These are phyloP conservation scores for Chaetops frenatus DNA, from an alignment of 2,113 vertebrate species.

Conservation along the genomic window DNA sequence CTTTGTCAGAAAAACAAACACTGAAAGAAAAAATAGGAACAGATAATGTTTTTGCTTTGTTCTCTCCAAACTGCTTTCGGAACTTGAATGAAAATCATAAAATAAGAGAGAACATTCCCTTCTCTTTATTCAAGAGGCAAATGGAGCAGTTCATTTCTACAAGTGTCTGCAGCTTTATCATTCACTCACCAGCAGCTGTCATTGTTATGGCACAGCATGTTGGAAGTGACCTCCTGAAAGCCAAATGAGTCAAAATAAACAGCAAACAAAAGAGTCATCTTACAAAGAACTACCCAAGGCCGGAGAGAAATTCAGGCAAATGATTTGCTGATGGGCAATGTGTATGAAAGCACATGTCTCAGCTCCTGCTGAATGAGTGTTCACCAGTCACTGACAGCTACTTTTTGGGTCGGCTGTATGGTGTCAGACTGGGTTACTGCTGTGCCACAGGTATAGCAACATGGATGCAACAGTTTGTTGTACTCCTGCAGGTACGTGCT, in stretches of 20 bases:
- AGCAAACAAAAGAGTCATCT: not conserved
- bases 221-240: not conserved
- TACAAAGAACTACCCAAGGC: not conserved
- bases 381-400: not conserved
- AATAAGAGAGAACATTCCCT: not conserved
- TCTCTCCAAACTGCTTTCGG: not conserved
- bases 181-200: not conserved
- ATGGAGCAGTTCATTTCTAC: not conserved
- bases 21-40: not conserved
- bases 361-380: not conserved
- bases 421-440: not conserved
- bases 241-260: not conserved
- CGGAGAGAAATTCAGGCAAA: not conserved
- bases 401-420: not conserved
- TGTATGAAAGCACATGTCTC: accelerated
- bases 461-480: too few relatives aligned
- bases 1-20: not conserved
- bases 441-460: not conserved
- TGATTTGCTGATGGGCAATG: accelerated
- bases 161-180: not conserved
- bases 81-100: not conserved
- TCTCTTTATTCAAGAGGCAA: not conserved
- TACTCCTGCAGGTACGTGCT: not conserved
- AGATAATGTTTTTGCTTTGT: not conserved
- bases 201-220: not conserved